Evolutionary conservation across 2,113 vertebrate genomes (phyloP).

Genomic region (Callithrix jacchus): DNA sequence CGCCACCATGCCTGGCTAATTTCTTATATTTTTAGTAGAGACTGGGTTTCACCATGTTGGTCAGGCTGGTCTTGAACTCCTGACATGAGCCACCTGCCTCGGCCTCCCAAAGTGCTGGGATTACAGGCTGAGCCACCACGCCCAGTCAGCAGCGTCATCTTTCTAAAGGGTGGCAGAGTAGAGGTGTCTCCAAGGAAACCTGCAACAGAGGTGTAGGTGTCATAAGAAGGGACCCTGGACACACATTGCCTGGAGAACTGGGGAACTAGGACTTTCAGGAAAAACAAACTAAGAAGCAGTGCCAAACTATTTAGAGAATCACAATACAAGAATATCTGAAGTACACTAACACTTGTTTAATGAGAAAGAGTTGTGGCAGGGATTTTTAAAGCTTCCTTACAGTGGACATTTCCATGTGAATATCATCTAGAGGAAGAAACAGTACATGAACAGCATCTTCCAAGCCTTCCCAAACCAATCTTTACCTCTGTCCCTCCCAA

Average conservation of each 20-base stretch:
- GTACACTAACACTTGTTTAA: too few species aligned
- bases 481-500: rapidly evolving
- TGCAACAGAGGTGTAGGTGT: rapidly evolving
- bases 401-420: background rate
- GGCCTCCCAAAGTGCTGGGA: too few species aligned
- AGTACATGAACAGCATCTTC: too few species aligned
- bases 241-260: too few species aligned
- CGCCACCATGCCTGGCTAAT: too few species aligned
- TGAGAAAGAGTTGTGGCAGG: background rate
- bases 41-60: too few species aligned
- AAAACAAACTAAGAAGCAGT: background rate
- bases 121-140: too few species aligned
- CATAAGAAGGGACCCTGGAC: background rate
- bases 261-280: background rate
- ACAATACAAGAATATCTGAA: background rate
- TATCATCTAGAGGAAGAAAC: background rate
- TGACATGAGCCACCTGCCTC: too few species aligned
- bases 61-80: too few species aligned
- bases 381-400: rapidly evolving
- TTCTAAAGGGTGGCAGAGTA: background rate
- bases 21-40: too few species aligned
- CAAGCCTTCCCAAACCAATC: rapidly evolving
- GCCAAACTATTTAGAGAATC: background rate
- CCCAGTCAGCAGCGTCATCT: background rate
- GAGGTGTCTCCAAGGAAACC: background rate